A percentile compares a stretch with the other conserved stretches of the same genome.
phyloP scores from a whole-genome alignment of 2,797 vertebrate species.

The Epinephelus awoara region DNA sequence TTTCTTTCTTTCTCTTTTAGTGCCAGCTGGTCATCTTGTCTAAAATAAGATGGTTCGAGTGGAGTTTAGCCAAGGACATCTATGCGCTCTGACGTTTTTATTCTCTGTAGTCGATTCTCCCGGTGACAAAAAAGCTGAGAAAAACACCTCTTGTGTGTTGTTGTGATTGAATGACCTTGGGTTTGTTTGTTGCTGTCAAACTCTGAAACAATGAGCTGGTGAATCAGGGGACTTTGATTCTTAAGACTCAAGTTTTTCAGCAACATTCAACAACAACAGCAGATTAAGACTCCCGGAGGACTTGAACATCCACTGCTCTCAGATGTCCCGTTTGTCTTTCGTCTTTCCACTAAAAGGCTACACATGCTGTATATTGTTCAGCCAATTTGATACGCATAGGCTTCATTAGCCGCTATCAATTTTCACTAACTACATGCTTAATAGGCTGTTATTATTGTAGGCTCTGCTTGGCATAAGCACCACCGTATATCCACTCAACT shows the following conservation, averaged over 20 bases:
- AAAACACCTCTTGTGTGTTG: conserved; percentile 42
- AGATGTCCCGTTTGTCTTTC: conserved; percentile 41
- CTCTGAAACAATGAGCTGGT: conserved; percentile 45
- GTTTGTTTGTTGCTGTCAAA: conserved; percentile 67
- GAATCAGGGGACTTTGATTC: conserved; percentile 61
- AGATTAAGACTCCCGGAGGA: conserved; percentile 54
- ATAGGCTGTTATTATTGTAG: conserved; percentile 1
- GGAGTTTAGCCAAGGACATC: conserved; percentile 65
- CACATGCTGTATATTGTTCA: conserved; percentile 14
- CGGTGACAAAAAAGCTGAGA: conserved; percentile 28
- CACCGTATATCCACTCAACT: not conserved
- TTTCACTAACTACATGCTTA: conserved; percentile 22
- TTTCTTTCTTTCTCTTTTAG: conserved; percentile 12
- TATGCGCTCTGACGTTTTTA: conserved; percentile 35
- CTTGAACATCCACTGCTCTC: conserved; percentile 20
- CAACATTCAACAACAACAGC: conserved; percentile 36
- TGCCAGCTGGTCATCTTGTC: conserved; percentile 50
- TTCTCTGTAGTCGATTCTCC: conserved; percentile 53
- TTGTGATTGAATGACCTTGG: conserved; percentile 69
- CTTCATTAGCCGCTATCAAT: conserved; percentile 26
- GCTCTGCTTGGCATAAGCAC: conserved; percentile 1
- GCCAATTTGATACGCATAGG: conserved; percentile 24
- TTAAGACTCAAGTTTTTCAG: conserved; percentile 34
- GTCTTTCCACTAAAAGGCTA: conserved; percentile 14
- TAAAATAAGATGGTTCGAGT: conserved; percentile 36